These are phyloP conservation scores for Scaptomyza polygonia DNA, from an alignment of 2,888 invertebrate species.

Conservation along the genomic window DNA sequence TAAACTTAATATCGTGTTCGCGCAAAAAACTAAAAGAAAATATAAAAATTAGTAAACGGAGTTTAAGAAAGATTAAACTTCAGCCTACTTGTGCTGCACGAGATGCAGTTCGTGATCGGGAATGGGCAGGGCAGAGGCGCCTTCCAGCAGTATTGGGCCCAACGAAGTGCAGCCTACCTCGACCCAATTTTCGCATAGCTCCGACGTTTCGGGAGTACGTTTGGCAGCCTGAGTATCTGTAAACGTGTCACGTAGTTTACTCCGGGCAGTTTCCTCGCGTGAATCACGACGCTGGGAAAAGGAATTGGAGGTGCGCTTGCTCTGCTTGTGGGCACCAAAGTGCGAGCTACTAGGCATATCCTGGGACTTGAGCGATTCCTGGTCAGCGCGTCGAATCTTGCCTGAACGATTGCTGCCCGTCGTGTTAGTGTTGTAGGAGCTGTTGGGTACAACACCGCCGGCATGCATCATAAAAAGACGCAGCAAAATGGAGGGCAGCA, in stretches of 20 bases:
- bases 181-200: slow-evolving; percentile 91
- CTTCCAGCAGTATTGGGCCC: slow-evolving; percentile 95
- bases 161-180: slow-evolving; percentile 96
- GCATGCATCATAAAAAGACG: slow-evolving; percentile 88
- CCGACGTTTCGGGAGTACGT: slow-evolving; percentile 77
- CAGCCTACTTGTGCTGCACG: slow-evolving; percentile 89
- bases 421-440: slow-evolving; percentile 88
- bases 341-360: slow-evolving; percentile 60
- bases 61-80: background rate
- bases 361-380: slow-evolving; percentile 80
- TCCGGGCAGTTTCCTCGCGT: slow-evolving; percentile 78
- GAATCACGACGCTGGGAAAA: slow-evolving; percentile 83
- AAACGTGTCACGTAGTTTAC: slow-evolving; percentile 80
- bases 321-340: slow-evolving; percentile 54
- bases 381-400: slow-evolving; percentile 82
- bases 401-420: slow-evolving; percentile 85
- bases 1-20: slow-evolving; percentile 92
- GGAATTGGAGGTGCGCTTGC: slow-evolving; percentile 82
- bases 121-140: slow-evolving; percentile 92
- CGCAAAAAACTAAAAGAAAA: slow-evolving; percentile 86
- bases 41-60: too few relatives aligned
- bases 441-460: slow-evolving; percentile 82
- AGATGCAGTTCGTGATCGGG: slow-evolving; percentile 91
- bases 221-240: slow-evolving; percentile 76
- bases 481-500: slow-evolving; percentile 90